A percentile compares a stretch with the other conserved stretches of the same genome.
phyloP scores from a whole-genome alignment of 53 echinoderm and acorn worm genomes.

The Echinometra lucunter region DNA sequence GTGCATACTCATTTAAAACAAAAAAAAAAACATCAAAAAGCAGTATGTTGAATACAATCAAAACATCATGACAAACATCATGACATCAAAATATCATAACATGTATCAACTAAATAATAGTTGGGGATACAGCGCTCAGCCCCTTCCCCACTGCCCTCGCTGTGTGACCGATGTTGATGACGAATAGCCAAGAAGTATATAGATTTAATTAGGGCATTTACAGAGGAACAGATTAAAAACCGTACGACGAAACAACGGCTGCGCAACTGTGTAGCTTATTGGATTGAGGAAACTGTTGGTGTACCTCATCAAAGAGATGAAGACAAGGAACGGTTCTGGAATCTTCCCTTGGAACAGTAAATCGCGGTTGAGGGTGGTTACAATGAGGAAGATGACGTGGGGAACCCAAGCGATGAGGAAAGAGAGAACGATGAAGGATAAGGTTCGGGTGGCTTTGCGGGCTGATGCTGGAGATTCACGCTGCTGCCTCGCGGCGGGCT shows the following conservation, averaged over 20 bases:
- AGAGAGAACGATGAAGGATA: conserved; percentile 54
- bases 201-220: neutral
- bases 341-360: conserved; percentile 44
- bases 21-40: no score
- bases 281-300: conserved; percentile 65
- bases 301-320: conserved; percentile 42
- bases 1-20: no score
- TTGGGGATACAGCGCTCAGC: no score
- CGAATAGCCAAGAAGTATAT: no score
- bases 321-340: neutral
- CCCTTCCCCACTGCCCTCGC: no score
- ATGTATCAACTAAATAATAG: no score
- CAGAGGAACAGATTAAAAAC: neutral
- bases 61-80: no score
- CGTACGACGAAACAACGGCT: conserved; percentile 29
- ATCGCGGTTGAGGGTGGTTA: conserved; percentile 6
- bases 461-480: neutral
- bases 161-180: no score
- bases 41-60: no score
- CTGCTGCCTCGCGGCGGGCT: neutral
- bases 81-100: no score
- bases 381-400: conserved; percentile 56
- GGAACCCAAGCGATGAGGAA: conserved; percentile 59
- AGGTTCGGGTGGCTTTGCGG: conserved; percentile 40
- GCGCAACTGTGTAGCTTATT: conserved; percentile 40